These are phyloP conservation scores for Paraplagusia blochii DNA, from an alignment of 2,113 vertebrate genomes.

Conservation along the genomic window DNA sequence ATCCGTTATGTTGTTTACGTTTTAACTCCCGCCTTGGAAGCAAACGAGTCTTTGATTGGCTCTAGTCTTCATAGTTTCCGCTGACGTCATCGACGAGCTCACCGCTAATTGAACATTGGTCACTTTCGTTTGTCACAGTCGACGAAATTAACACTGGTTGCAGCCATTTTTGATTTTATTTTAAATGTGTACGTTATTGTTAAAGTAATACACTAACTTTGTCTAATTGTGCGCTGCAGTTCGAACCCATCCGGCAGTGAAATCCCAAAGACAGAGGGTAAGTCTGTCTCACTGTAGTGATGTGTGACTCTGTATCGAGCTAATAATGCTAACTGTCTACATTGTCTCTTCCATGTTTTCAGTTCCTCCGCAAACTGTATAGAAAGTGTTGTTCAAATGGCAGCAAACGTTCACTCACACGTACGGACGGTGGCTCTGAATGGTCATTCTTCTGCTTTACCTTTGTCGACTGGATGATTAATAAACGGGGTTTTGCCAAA, in stretches of 20 bases:
- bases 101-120: too few relatives aligned
- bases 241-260: slow-evolving; percentile 66
- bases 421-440: slow-evolving; percentile 14
- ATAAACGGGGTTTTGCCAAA: slow-evolving; percentile 25
- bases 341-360: slow-evolving; percentile 18
- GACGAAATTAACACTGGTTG: too few relatives aligned
- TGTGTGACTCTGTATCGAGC: not conserved
- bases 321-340: not conserved
- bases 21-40: too few relatives aligned
- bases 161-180: too few relatives aligned
- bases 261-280: slow-evolving; percentile 75
- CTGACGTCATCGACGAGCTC: too few relatives aligned
- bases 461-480: slow-evolving; percentile 11
- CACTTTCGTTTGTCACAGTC: too few relatives aligned
- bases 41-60: too few relatives aligned
- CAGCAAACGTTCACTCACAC: slow-evolving; percentile 1
- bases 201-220: too few relatives aligned
- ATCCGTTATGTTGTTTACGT: too few relatives aligned
- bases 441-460: slow-evolving; percentile 16
- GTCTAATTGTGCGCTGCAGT: slow-evolving; percentile 27
- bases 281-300: not conserved
- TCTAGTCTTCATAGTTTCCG: too few relatives aligned
- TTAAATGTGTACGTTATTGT: too few relatives aligned
- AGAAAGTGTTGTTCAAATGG: slow-evolving; percentile 21
- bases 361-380: slow-evolving; percentile 77